Evolutionary conservation across 1,140 invertebrate species (phyloP).

Genomic region (Drosophila ambigua): DNA sequence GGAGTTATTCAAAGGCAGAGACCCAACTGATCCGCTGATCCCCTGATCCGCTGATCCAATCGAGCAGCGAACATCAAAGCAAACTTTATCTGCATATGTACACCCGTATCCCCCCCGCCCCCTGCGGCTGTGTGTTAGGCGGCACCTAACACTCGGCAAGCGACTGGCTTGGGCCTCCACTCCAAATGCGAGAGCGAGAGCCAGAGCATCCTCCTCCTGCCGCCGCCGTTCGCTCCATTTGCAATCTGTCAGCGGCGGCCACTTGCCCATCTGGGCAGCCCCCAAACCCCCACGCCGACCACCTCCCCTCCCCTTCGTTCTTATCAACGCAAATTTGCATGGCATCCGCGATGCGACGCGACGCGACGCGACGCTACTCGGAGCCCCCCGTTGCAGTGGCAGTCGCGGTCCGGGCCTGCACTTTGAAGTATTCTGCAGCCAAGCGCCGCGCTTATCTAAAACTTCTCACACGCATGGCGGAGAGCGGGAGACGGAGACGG

Average conservation of each 20-base stretch:
- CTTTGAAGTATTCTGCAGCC: slow-evolving; percentile 63
- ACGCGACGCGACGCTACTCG: background rate
- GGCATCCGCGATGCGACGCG: slow-evolving; percentile 22
- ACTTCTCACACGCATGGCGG: slow-evolving; percentile 75
- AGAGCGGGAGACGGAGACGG: background rate
- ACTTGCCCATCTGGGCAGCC: background rate
- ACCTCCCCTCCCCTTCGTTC: background rate
- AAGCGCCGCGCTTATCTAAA: slow-evolving; percentile 66
- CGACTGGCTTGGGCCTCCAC: background rate
- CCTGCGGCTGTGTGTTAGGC: slow-evolving; percentile 26
- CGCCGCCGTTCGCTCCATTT: slow-evolving; percentile 16
- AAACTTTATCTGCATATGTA: slow-evolving; percentile 39
- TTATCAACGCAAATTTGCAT: slow-evolving; percentile 73
- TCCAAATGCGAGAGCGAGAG: too few species aligned
- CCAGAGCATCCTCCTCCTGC: background rate
- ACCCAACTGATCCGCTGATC: too few species aligned
- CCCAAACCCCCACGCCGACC: background rate
- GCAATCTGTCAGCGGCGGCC: slow-evolving; percentile 4
- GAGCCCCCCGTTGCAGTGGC: too few species aligned
- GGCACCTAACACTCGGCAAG: slow-evolving; percentile 25
- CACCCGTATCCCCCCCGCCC: background rate
- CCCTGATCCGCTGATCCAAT: slow-evolving; percentile 4
- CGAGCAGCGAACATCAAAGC: slow-evolving; percentile 51
- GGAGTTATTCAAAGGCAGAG: too few species aligned
- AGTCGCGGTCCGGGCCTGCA: slow-evolving; percentile 22